phyloP scores from a whole-genome alignment of 1,140 invertebrate genomes.

The Plodia interpunctella region DNA sequence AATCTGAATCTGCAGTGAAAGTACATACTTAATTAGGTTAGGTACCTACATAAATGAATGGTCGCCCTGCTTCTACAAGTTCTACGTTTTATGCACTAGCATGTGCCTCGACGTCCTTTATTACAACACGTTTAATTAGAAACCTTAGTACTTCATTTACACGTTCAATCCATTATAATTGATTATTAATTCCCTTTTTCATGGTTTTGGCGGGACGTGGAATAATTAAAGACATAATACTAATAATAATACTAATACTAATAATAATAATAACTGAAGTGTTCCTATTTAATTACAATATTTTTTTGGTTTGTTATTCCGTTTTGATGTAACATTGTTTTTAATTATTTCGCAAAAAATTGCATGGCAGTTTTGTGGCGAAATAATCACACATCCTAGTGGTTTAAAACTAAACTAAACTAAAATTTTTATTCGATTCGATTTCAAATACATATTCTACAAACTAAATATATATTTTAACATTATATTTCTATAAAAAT shows the following conservation, averaged over 20 bases:
- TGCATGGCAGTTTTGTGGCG: too few relatives aligned
- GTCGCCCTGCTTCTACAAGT: neutral
- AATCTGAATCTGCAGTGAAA: too few relatives aligned
- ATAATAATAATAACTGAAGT: neutral
- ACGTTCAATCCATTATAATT: neutral
- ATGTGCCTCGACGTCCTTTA: neutral
- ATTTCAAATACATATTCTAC: too few relatives aligned
- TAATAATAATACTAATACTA: too few relatives aligned
- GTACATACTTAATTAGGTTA: too few relatives aligned
- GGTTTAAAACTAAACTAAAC: too few relatives aligned
- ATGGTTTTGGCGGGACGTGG: neutral
- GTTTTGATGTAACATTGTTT: neutral
- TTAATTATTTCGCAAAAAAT: neutral
- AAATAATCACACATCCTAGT: too few relatives aligned
- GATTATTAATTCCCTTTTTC: neutral
- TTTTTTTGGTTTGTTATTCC: neutral
- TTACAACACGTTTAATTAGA: constrained; percentile 4
- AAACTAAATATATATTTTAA: too few relatives aligned
- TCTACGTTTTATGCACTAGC: neutral
- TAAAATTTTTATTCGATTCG: too few relatives aligned
- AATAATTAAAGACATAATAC: neutral
- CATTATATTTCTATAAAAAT: too few relatives aligned
- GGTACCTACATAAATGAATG: too few relatives aligned
- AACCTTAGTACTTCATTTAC: constrained; percentile 4
- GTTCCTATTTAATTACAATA: neutral